These are phyloP conservation scores for Noctua comes DNA, from an alignment of 2,888 invertebrate species.

Conservation along the genomic window DNA sequence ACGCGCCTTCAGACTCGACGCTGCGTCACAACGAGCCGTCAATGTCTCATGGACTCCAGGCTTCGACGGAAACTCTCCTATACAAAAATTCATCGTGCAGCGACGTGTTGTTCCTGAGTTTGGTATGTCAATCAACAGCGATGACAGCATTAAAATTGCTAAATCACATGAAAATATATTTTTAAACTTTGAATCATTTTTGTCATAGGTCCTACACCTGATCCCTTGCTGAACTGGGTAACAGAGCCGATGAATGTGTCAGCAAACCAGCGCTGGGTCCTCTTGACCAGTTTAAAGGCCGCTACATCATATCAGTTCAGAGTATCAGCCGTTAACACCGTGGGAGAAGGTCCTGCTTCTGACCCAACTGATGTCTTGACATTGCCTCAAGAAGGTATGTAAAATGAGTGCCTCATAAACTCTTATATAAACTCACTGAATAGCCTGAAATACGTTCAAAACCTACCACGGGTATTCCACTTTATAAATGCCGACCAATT, in stretches of 20 bases:
- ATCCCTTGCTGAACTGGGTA: conserved; percentile 96
- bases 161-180: background rate
- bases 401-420: conserved; percentile 40
- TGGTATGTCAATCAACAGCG: conserved; percentile 89
- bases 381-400: conserved; percentile 98
- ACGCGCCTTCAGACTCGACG: conserved; percentile 92
- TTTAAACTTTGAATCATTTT: background rate
- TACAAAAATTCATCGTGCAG: conserved; percentile 97
- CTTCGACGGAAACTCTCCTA: conserved; percentile 99
- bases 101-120: conserved; percentile 96
- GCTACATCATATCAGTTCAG: conserved; percentile 99
- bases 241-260: conserved; percentile 97
- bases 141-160: background rate
- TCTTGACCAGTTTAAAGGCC: conserved; percentile 96
- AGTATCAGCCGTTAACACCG: conserved; percentile 98
- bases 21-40: conserved; percentile 93
- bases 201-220: conserved; percentile 94
- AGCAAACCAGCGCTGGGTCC: conserved; percentile 93
- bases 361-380: conserved; percentile 97
- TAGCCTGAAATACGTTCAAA: background rate
- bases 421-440: background rate
- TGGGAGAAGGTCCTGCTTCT: conserved; percentile 98
- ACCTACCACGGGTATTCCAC: background rate
- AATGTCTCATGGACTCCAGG: conserved; percentile 98
- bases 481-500: background rate